A percentile compares a stretch with the other conserved stretches of the same genome.
These are phyloP conservation scores for Pachycephala philippinensis DNA, from an alignment of 2,113 vertebrate genomes.

Conservation along the genomic window DNA sequence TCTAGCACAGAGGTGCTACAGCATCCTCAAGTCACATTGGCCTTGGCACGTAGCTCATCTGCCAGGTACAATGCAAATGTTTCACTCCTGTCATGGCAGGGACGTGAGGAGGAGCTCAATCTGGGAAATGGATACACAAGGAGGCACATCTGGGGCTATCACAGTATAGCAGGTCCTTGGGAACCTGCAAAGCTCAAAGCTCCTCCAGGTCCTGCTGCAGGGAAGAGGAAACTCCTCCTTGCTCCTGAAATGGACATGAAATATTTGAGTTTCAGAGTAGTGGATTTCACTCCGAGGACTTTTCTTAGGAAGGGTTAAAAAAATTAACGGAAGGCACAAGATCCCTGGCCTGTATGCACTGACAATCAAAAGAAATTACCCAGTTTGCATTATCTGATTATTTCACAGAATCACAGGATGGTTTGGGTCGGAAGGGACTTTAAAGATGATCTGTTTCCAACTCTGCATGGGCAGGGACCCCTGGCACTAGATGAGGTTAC, in stretches of 20 bases:
- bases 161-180: neutral
- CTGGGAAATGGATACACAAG: neutral
- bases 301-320: neutral
- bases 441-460: neutral
- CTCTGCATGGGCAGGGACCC: neutral
- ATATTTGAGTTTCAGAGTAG: neutral
- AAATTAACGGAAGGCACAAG: neutral
- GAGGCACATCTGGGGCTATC: neutral
- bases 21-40: accelerated
- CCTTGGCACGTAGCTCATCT: accelerated
- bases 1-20: neutral
- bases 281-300: neutral
- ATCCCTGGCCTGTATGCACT: neutral
- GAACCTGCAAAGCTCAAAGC: neutral
- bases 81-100: neutral
- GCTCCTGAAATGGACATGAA: neutral
- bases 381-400: neutral
- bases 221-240: neutral
- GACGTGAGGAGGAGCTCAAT: neutral
- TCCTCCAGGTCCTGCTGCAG: neutral
- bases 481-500: neutral
- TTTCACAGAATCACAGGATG: neutral
- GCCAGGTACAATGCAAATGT: accelerated
- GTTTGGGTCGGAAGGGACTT: neutral
- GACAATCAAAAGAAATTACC: neutral